Percentiles rank a stretch among this genome's conserved stretches.
phyloP scores from a whole-genome alignment of 2,888 invertebrate genomes.

The Neria commutata region DNA sequence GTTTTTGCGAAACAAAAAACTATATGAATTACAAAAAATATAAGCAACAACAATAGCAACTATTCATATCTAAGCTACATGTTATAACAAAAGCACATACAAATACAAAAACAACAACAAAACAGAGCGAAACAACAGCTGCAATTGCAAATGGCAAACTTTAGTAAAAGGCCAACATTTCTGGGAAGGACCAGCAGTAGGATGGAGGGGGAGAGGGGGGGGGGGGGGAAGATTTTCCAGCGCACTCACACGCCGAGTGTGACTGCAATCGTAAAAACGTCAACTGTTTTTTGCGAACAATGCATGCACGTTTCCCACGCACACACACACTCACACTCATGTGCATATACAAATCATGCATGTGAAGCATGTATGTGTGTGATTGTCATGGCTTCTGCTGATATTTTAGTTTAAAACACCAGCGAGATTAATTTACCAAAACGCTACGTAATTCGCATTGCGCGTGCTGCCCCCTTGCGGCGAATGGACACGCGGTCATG shows the following conservation, averaged over 20 bases:
- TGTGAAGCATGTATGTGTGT: not conserved
- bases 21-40: too few species aligned
- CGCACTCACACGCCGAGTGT: not conserved
- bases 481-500: not conserved
- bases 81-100: not conserved
- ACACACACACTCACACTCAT: too few species aligned
- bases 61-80: too few species aligned
- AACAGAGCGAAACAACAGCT: too few species aligned
- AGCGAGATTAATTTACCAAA: not conserved
- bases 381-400: not conserved
- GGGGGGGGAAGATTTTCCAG: too few species aligned
- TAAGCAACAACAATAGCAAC: not conserved
- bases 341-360: not conserved
- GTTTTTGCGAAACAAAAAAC: not conserved
- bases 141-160: too few species aligned
- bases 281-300: not conserved
- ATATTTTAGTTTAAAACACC: slow-evolving; percentile 2
- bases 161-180: too few species aligned
- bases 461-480: not conserved
- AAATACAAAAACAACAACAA: not conserved
- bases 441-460: not conserved
- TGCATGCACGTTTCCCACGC: not conserved
- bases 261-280: not conserved
- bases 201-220: too few species aligned
- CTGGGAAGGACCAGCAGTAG: too few species aligned